Base-by-base conservation (phyloP, 2,113 vertebrate species). In the Leptosomus discolor region DNA sequence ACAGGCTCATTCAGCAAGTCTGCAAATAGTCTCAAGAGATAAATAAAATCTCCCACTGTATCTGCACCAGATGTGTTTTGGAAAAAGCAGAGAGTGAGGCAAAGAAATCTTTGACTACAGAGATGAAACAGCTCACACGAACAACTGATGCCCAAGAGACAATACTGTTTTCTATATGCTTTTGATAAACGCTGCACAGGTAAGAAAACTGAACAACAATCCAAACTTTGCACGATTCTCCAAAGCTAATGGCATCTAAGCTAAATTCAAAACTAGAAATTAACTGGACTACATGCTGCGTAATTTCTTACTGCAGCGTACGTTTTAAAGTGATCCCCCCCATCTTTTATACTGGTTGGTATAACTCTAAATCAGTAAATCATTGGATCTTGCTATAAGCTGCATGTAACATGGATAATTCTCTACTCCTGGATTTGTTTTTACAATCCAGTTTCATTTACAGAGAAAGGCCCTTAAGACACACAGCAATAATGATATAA, bases 1-100 rank as follows among this genome's bases (percentile, higher is more conserved):
- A 94, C 76, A 88, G 67, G 74, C 74, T 95, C 77, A 82, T 82
- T 94, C 84, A 78, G 57, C 88, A 94, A 74, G n/a, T 83, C 88
- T 92, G 82, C 74, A 88, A 94, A 87, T 22, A 92, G 64, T 87
- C 91, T 89, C 60, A 0, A 41, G 85, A 94, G 94, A 92, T 81
- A 89, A 95, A 93, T 58, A 82, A 94, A 83, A 61, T 81, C 67
- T 94, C 89, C 77, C 37, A 20, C 57, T 94, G 24, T 83, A 91
- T 94, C 68, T 92, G 48, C 79, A 93, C 67, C 74, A 94, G 74
- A 95, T 83, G 58, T 34, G 18, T 57, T 90, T 89, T 82, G n/a
- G 70, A 73, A 93, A 90, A 92, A 88, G 23, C 32, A 41, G 39
- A 75, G 39, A 63, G 56, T 1, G 6, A 85, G 48, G 83, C 86